Evolutionary conservation across 2,888 invertebrate genomes (phyloP).

Genomic region (Gastracanthus pulcherrimus): DNA sequence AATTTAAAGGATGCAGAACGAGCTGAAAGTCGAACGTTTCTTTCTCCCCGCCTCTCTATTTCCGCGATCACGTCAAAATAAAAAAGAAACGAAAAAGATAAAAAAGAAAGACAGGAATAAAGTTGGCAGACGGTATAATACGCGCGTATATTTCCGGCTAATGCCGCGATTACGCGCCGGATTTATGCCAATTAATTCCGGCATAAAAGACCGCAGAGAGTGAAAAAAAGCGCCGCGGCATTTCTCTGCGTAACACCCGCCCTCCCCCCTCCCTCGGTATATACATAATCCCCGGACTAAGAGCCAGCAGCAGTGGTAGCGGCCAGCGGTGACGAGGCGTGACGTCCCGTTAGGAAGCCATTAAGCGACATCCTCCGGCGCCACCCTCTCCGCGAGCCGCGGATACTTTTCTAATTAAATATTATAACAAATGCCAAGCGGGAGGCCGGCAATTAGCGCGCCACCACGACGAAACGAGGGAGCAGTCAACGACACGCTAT

Average conservation of each 20-base stretch:
- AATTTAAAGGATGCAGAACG: not conserved
- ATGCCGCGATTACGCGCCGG: slow-evolving; percentile 63
- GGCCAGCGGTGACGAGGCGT: slow-evolving; percentile 72
- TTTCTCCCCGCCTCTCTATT: too few species aligned
- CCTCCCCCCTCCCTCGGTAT: not conserved
- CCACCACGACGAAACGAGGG: too few species aligned
- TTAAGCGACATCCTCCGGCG: slow-evolving; percentile 72
- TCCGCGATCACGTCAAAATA: too few species aligned
- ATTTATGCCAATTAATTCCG: slow-evolving; percentile 75
- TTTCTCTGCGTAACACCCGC: slow-evolving; percentile 71
- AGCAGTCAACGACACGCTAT: slow-evolving; percentile 30
- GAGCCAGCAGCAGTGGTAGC: too few species aligned
- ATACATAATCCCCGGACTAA: slow-evolving; percentile 55
- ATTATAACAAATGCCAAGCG: slow-evolving; percentile 68
- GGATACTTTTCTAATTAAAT: slow-evolving; percentile 67
- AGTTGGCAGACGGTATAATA: not conserved
- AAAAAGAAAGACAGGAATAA: not conserved
- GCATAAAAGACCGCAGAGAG: slow-evolving; percentile 70
- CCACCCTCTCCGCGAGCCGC: slow-evolving; percentile 50
- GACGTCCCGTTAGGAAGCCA: slow-evolving; percentile 72
- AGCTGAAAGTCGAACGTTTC: not conserved
- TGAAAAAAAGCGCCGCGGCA: slow-evolving; percentile 69
- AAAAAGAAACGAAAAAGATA: not conserved
- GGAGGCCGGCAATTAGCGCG: slow-evolving; percentile 58
- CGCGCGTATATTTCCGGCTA: slow-evolving; percentile 52